Base-by-base conservation (phyloP, 2,113 vertebrate genomes). In the Mystacornis crossleyi region DNA sequence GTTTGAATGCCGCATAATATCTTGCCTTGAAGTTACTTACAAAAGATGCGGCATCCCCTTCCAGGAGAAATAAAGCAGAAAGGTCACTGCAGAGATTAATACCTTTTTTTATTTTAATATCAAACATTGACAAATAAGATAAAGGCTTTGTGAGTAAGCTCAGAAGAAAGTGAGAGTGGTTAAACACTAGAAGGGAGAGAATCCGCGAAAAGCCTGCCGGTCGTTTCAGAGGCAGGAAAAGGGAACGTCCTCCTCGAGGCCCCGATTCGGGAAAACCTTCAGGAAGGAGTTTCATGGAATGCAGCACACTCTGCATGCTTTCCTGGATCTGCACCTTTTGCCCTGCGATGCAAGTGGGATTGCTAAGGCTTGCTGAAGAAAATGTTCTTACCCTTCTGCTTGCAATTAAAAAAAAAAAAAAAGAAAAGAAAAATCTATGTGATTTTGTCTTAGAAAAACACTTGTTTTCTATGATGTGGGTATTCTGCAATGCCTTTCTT, bases 71-170 rank as follows among this genome's bases (percentile, higher is more conserved):
- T 97, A 97, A 96, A 95, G 73, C 66, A 65, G 94, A 98, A 98
- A 98, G 98, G 97, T 97, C 96, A 97, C 70, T 89, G 43, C 80
- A 91, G 93, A 97, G 97, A 98, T 98, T 97, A 98, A 98, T 97
- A 88, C 94, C 90, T 93, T 92, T 95, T 80, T 81, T 96, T 95
- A 98, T 96, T 98, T 98, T 97, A 98, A 97, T 97, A 98, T 97
- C 97, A 97, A 98, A 97, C 94, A 96, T 97, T 95, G 92, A 97
- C 95, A 98, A 97, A 97, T 97, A 96, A 97, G 95, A 97, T 97
- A 97, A 95, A 95, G 94, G 91, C 86, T 66, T 88, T 77, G 58
- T 86, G 94, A 96, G 88, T 89, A 86, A 88, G 91, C 62, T 84
- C 86, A 71, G 78, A 97, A 97, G 67, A 90, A 90, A 94, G 66